These are phyloP conservation scores for Rhegmatorhina hoffmannsi DNA, from an alignment of 2,113 vertebrate species.

Conservation along the genomic window DNA sequence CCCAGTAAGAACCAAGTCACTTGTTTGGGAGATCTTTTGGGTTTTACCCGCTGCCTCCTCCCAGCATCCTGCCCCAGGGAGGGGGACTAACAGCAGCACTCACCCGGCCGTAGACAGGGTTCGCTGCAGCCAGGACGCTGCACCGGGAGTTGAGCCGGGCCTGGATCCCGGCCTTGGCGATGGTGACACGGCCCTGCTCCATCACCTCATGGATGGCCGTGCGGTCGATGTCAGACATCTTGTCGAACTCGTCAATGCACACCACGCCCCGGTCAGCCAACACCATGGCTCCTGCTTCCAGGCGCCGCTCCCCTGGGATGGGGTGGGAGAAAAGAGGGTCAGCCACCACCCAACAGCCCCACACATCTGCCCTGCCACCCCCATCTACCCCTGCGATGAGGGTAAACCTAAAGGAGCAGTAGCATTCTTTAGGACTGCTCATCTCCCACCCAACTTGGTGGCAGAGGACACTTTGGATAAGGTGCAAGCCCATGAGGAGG, in stretches of 20 bases:
- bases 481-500: not conserved
- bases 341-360: rapidly evolving
- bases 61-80: too few relatives aligned
- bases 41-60: not conserved
- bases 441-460: not conserved
- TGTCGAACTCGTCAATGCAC: conserved; percentile 98
- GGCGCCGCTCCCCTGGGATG: conserved; percentile 85
- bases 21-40: not conserved
- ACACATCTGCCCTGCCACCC: rapidly evolving
- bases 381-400: not conserved
- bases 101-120: conserved; percentile 94
- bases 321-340: not conserved
- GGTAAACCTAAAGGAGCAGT: not conserved
- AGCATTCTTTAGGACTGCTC: not conserved
- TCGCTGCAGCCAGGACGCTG: conserved; percentile 93
- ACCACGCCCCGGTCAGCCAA: conserved; percentile 94
- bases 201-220: conserved; percentile 99
- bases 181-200: conserved; percentile 97
- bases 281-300: conserved; percentile 98
- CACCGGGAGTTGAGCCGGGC: conserved; percentile 96
- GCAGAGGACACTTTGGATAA: not conserved
- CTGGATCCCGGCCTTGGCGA: conserved; percentile 96
- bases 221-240: conserved; percentile 98
- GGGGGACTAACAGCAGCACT: not conserved
- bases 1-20: not conserved